Conservation (phyloP, 2,888 invertebrate genomes). For the Chrysodeixis includens region DNA sequence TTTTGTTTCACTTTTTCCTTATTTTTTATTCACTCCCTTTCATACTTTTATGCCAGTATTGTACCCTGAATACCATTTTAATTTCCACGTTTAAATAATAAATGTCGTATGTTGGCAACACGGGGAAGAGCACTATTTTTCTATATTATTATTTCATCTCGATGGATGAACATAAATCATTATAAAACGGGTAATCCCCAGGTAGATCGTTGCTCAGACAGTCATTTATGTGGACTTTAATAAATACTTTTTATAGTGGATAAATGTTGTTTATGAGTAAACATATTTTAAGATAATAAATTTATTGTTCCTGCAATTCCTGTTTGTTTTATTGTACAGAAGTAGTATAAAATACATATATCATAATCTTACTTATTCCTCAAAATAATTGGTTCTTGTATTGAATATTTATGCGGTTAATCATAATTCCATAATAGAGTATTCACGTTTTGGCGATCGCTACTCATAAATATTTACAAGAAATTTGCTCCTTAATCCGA, state of each 20-base stretch:
- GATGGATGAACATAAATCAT: conserved; percentile 54
- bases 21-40: neutral
- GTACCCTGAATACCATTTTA: conserved; percentile 13
- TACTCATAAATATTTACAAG: neutral
- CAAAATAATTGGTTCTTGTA: no score
- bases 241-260: conserved; percentile 47
- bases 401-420: neutral
- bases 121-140: conserved; percentile 30
- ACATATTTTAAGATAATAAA: conserved; percentile 48
- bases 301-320: conserved; percentile 48
- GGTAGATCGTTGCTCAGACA: conserved; percentile 50
- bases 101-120: conserved; percentile 37
- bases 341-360: neutral
- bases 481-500: neutral
- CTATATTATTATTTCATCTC: conserved; percentile 49
- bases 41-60: neutral
- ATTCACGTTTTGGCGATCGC: neutral
- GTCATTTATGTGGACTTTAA: conserved; percentile 55
- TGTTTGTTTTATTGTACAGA: conserved; percentile 27
- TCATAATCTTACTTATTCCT: neutral
- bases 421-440: neutral
- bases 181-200: conserved; percentile 49
- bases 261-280: conserved; percentile 50
- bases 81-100: conserved; percentile 47
- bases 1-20: neutral